These are phyloP conservation scores for Alsophila aescularia DNA, from an alignment of 2,888 invertebrate species.

Conservation along the genomic window DNA sequence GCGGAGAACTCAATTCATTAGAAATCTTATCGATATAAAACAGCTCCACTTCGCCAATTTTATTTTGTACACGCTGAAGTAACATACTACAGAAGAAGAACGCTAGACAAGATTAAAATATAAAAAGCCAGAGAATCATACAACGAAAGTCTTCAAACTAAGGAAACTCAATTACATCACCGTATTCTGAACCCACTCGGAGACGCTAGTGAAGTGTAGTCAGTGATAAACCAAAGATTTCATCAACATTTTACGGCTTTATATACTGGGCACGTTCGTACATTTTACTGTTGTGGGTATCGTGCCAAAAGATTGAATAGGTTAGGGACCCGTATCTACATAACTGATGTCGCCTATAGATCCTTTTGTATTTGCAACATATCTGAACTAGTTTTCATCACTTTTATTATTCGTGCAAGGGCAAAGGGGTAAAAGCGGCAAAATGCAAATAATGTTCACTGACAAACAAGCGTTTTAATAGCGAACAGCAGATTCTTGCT, in stretches of 20 bases:
- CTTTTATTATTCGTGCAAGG: conserved; percentile 1
- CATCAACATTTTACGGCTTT: conserved; percentile 20
- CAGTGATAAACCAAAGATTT: conserved; percentile 21
- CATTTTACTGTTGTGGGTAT: conserved; percentile 15
- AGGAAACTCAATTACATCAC: not conserved
- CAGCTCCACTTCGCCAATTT: too few species aligned
- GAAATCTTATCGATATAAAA: too few species aligned
- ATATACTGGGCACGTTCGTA: conserved; percentile 21
- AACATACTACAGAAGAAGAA: too few species aligned
- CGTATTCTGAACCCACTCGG: not conserved
- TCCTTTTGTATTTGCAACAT: conserved; percentile 12
- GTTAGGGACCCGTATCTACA: conserved; percentile 15
- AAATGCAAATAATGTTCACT: conserved; percentile 4
- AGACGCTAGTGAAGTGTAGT: conserved; percentile 1
- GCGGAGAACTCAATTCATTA: too few species aligned
- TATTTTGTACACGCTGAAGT: too few species aligned
- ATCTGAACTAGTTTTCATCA: conserved; percentile 14
- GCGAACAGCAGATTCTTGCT: too few species aligned
- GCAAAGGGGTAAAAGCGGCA: not conserved
- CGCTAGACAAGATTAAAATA: too few species aligned
- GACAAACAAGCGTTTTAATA: too few species aligned
- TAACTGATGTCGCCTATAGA: conserved; percentile 9
- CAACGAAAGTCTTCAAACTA: too few species aligned
- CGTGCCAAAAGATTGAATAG: conserved; percentile 17
- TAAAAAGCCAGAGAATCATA: too few species aligned